Base-by-base conservation (phyloP, 2,797 vertebrate species). In the Vespertilio murinus region DNA sequence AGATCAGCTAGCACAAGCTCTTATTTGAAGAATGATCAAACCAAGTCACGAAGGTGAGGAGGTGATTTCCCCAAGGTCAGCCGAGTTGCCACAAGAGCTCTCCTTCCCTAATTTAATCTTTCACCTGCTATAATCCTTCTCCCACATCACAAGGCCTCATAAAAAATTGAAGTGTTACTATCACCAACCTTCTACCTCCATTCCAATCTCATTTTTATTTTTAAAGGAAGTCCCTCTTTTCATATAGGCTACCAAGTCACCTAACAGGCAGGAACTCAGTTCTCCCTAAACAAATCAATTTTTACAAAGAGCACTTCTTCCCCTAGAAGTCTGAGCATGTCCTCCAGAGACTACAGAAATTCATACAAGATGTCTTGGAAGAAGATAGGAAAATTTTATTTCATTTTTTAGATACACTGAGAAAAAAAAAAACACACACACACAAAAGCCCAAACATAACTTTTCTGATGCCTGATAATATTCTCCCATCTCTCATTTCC, bases 221-320 rank as follows among this genome's bases (percentile, higher is more conserved):
- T 80, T 64, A 77, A n/a, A 77, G 61, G 90, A 25, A 74, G n/a
- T 5, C 14, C 6, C 18, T 88, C 4, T 97, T 97, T 96, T 97
- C 94, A 97, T 98, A 97, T 96, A 97, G 97, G 96, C 88, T 83
- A 96, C 95, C 84, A 92, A 96, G 96, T 98, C 96, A 98, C 96
- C 97, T 96, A 97, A 97, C 97, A 94, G 42, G n/a, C 35, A 85
- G 33, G 81, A 65, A 90, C 91, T 93, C 54, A 85, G 77, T 79
- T 94, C 49, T 91, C 65, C 88, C 79, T 85, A 93, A 96, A 97
- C 86, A 96, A 96, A 95, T 96, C 42, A 81, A 73, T 95, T 95
- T 95, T 94, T 94, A 87, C 56, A 81, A 95, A 96, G 56, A 95
- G 52, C 77, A 93, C 94, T 92, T 74, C 71, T 61, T 95, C 85